Evolutionary conservation across 1,140 invertebrate species (phyloP), one percentile per base, ranked within the genome.

Genomic region (Dolichoris vasculosae): DNA sequence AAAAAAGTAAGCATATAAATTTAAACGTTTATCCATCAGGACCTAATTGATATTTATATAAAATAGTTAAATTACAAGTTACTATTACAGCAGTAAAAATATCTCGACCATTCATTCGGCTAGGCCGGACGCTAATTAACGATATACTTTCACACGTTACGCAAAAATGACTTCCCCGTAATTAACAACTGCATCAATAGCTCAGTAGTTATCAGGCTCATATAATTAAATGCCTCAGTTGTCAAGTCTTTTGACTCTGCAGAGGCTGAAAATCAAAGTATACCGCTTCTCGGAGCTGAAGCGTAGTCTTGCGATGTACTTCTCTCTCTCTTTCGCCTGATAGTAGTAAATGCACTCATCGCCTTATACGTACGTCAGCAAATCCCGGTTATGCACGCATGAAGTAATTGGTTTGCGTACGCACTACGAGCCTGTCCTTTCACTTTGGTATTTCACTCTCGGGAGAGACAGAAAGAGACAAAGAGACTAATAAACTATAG

Each of bases 391-490:
- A 30, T 51, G 30, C 20, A 15, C 51, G 76, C 43, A 17, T 80
- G 78, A 43, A 38, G 48, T 80, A 80, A 81, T 35, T 51, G 35
- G 17, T 26, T 43, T 38, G 35, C 67, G 38, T 26, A 23, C 59
- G 64, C 23, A 64, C 43, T n/a, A 40, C 48, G 69, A n/a, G 26
- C 26, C 35, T 83, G 59, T 55, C 75, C 73, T 84, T 84, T 84
- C 82, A 84, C 75, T 78, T 67, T 26, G 82, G 73, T 30, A 77
- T 83, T 77, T 83, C 82, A 83, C 81, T 83, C 82, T 83, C 73
- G 48, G 26, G 71, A 59, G 55, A 76, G 51, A 83, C 15, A 46
- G n/a, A 75, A 17, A 6, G 48, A 83, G 82, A 83, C 32, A 20
- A 17, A 15, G 51, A 59, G 23, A 2, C 48, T 15, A 51, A 17